Evolutionary conservation across 2,888 invertebrate genomes (phyloP), one percentile per base, ranked within the genome.

Genomic region (Parochlus steinenii): DNA sequence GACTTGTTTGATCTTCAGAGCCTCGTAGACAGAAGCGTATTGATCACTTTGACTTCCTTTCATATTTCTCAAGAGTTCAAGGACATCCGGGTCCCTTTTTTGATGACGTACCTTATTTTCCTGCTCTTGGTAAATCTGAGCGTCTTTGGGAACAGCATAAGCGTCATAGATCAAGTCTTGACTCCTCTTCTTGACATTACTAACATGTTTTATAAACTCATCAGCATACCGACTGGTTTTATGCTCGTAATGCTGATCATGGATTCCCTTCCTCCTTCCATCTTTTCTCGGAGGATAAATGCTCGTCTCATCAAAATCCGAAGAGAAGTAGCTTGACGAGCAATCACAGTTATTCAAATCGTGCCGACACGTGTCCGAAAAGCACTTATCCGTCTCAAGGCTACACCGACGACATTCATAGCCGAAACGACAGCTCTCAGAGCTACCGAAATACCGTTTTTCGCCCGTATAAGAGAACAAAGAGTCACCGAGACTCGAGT

Each of bases 171-270:
- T 23, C 7, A 24, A 23, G 18, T 36, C 30, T 22, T 36, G 36
- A 24, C 30, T 30, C 39, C 57, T 56, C 11, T 55, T 52, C 37
- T 58, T 58, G 1, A 59, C 58, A 44, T 59, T 58, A 39, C 54
- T 57, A 0, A 59, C 56, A 41, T 59, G 58, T 41, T 58, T 59
- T 23, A 59, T 58, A 38, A 59, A 59, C 37, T 59, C 58, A 44
- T 58, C 56, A 2, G 58, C 58, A 34, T 59, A 59, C 5, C 32
- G 34, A 7, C 23, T 36, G 7, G 41, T 32, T 38, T 40, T 41
- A 30, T 26, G 12, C 12, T 25, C 14, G 20, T 6, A 12, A 4
- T 15, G 22, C n/a, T 31, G 31, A 12, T 31, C 22, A 5, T 36
- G 34, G 11, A 28, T 19, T 5, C 28, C 19, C 14, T 34, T 34